phyloP scores from a whole-genome alignment of 2,888 invertebrate species.

The Apamea anceps region DNA sequence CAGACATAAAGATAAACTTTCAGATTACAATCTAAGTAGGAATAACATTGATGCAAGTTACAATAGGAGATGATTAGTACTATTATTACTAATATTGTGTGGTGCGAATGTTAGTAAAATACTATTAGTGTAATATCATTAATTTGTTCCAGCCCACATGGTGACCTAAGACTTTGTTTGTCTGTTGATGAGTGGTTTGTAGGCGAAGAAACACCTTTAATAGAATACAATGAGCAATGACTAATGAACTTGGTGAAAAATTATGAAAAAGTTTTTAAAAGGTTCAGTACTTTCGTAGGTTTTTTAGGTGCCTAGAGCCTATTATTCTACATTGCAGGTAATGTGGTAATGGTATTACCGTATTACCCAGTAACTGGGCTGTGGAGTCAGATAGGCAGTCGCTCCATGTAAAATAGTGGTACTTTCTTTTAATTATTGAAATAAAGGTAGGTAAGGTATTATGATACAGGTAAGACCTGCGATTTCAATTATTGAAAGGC shows the following conservation, averaged over 20 bases:
- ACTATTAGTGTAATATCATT: conserved; percentile 49
- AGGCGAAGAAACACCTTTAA: conserved; percentile 7
- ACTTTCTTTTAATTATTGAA: background rate
- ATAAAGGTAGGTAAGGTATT: background rate
- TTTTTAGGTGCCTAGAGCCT: background rate
- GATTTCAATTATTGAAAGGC: background rate
- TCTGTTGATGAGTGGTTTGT: conserved; percentile 37
- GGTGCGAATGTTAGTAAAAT: conserved; percentile 31
- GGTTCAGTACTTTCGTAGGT: background rate
- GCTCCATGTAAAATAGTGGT: no score
- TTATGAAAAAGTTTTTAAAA: background rate
- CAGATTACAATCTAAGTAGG: background rate
- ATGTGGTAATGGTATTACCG: no score
- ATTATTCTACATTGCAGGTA: background rate
- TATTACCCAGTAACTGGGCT: no score
- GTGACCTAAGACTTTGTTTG: conserved; percentile 24
- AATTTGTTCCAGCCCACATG: conserved; percentile 48
- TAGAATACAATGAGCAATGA: background rate
- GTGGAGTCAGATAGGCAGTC: no score
- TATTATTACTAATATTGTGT: conserved; percentile 42
- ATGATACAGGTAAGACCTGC: no score
- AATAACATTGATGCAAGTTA: conserved; percentile 36
- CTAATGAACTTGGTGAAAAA: conserved; percentile 1
- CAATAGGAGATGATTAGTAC: conserved; percentile 53
- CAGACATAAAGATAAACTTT: background rate